Base-by-base conservation (phyloP, 2,888 invertebrate genomes). In the Andrena haemorrhoa region DNA sequence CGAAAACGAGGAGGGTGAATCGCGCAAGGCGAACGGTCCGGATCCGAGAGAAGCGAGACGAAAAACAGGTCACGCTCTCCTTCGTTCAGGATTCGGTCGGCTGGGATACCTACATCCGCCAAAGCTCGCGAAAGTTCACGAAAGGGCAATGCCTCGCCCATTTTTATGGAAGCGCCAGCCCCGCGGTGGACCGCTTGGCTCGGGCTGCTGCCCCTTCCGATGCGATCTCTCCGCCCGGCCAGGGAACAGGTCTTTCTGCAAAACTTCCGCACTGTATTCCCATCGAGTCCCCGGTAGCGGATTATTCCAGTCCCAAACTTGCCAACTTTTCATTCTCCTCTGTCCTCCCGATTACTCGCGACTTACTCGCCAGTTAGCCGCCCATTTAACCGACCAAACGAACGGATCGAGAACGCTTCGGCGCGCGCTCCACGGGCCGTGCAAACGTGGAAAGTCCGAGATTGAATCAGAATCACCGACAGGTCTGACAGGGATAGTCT, bases 81-180 rank as follows among this genome's bases (percentile, higher is more conserved):
- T 89, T 86, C 88, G 88, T 89, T 89, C 89, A 87, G 91, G 89
- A 91, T 91, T 90, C 90, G 89, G 88, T 84, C 85, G 79, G 86
- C 89, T 85, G 87, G 90, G 89, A 90, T 86, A 88, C 81, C 86
- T 89, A 89, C 91, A 91, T 91, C 89, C 90, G 90, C 90, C 89
- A 89, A 91, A 92, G 91, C 92, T 89, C 41, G 41, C 41, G 81
- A 90, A 91, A 92, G 92, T 92, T 92, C 91, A 91, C 84, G 87
- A 82, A 90, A 91, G 92, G 92, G 90, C 92, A 91, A 90, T 89
- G 91, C 92, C 92, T 92, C 92, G 89, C 90, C 92, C 92, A 92
- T 89, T 92, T 92, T 92, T 90, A 89, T 84, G 83, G 83, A 79
- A 66, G 65, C 75, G 20, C 61, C 23, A n/a, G 5, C 64, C 41